Evolutionary conservation across 2,797 vertebrate genomes (phyloP).

Genomic region (Pantherophis vulpinus): DNA sequence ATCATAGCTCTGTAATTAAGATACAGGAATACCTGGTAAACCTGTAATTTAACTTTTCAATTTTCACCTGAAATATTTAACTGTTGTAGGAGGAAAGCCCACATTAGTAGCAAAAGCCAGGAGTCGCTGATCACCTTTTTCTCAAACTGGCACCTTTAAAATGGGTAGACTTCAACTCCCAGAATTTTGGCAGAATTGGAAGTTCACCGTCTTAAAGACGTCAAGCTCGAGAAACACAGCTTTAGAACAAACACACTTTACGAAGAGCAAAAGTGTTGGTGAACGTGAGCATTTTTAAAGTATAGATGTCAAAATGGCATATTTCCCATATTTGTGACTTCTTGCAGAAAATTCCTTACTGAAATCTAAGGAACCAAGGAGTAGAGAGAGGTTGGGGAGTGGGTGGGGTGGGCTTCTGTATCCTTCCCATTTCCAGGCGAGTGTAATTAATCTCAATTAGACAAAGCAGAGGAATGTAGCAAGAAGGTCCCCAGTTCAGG

Average conservation of each 20-base stretch:
- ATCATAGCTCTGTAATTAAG: neutral
- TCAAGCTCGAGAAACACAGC: neutral
- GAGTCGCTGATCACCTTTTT: no score
- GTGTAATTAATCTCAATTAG: neutral
- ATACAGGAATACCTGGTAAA: neutral
- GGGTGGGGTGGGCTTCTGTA: neutral
- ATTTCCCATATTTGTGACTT: neutral
- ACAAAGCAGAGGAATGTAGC: neutral
- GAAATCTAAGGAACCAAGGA: neutral
- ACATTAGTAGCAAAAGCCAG: neutral
- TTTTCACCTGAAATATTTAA: neutral
- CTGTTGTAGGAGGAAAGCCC: neutral
- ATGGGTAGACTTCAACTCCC: neutral
- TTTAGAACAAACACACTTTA: neutral
- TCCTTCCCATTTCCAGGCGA: neutral
- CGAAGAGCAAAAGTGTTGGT: neutral
- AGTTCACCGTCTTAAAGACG: neutral
- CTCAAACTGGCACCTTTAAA: neutral
- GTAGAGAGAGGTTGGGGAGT: no score
- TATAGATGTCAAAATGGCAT: neutral
- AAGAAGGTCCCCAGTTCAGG: neutral
- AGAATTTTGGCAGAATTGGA: neutral
- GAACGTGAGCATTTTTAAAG: neutral
- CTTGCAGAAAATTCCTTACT: neutral
- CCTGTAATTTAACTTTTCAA: neutral